phyloP scores from a whole-genome alignment of 2,797 vertebrate species.

The Ataeniobius toweri region DNA sequence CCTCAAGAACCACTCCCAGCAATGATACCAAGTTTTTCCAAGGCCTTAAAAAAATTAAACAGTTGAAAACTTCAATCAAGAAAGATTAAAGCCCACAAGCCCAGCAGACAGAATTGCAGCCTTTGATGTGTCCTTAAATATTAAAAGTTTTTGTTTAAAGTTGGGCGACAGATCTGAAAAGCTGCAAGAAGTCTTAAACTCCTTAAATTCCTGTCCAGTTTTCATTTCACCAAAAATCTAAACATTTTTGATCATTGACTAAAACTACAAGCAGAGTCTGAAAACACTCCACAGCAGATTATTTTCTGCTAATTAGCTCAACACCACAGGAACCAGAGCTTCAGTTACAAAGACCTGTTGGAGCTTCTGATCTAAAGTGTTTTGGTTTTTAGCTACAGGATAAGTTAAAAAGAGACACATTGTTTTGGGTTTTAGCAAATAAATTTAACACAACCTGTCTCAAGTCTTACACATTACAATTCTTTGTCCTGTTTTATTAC shows the following conservation, averaged over 20 bases:
- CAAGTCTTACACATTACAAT: not conserved
- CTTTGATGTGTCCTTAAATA: not conserved
- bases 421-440: not conserved
- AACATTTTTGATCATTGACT: not conserved
- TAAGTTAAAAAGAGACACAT: slow-evolving; percentile 5
- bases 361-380: not conserved
- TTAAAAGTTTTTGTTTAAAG: not conserved
- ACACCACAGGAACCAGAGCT: not conserved
- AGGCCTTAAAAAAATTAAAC: not conserved
- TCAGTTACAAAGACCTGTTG: not conserved
- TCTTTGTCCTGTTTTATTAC: not conserved
- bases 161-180: not conserved
- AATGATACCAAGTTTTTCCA: not conserved
- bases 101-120: not conserved
- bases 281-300: not conserved
- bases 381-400: not conserved
- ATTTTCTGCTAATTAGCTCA: slow-evolving; percentile 1
- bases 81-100: not conserved
- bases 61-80: not conserved
- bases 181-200: not conserved
- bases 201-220: not conserved
- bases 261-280: not conserved
- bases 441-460: not conserved
- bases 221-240: not conserved
- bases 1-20: too few relatives aligned